These are phyloP conservation scores for Mastomys natalensis DNA, from an alignment of 2,113 vertebrate genomes.

Conservation along the genomic window DNA sequence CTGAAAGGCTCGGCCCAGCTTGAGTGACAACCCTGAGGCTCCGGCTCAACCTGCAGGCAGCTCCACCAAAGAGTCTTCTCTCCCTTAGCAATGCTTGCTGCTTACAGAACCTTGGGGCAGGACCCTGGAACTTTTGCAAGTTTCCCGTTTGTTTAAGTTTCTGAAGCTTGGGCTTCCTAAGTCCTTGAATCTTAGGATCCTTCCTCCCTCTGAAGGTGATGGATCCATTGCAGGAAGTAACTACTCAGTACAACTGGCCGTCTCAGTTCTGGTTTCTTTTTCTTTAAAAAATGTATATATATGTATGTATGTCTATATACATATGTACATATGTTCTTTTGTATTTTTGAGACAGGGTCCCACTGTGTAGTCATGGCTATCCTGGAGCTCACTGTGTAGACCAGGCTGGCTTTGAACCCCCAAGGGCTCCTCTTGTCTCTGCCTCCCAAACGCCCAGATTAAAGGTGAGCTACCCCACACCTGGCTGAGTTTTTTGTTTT, in stretches of 20 bases:
- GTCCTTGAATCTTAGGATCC: not conserved
- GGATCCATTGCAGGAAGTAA: not conserved
- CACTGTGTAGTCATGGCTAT: not conserved
- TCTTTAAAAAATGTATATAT: not conserved
- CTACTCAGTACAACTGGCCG: too few relatives aligned
- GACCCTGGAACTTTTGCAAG: not conserved
- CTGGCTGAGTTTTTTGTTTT: not conserved
- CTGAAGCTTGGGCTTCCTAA: not conserved
- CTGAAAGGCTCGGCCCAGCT: not conserved
- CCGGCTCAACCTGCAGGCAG: too few relatives aligned
- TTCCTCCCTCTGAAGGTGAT: not conserved
- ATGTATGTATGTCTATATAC: too few relatives aligned
- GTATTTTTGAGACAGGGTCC: not conserved
- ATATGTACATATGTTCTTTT: not conserved
- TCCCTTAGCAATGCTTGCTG: not conserved
- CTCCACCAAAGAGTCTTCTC: not conserved
- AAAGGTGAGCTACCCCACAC: not conserved
- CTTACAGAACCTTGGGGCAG: too few relatives aligned
- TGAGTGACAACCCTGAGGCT: not conserved
- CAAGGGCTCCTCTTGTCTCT: not conserved
- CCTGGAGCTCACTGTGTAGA: not conserved
- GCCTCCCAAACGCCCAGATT: not conserved
- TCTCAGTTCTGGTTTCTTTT: not conserved
- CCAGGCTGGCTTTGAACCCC: not conserved
- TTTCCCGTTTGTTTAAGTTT: not conserved